Base-by-base conservation (phyloP, 2,888 invertebrate species). In the Lasius fuliginosus region DNA sequence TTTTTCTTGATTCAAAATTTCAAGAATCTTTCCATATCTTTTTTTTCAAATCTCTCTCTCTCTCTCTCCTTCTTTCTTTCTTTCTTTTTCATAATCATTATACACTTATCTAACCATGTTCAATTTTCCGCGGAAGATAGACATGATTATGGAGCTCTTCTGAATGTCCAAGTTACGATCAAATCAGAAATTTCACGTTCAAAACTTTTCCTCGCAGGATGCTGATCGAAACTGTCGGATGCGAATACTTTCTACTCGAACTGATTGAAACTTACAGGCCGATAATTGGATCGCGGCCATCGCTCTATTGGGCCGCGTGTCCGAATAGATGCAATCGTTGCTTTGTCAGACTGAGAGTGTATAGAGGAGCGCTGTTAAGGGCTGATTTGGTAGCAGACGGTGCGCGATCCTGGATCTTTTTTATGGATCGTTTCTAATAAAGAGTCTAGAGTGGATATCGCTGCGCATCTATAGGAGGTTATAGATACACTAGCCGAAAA, bases 191-290 rank as follows among this genome's bases (percentile, higher is more conserved):
- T 68, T 77, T 77, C n/a, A 18, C 40, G 56, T 68, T 77, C 30
- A n/a, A 68, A 77, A 77, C 56, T 77, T 77, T 40, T 23, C 68
- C 40, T 68, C 40, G 30, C 56, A 56, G 56, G 56, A 77, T 56
- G 56, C 49, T 77, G 77, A 77, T 77, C 68, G 40, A 65, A 68
- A 58, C 68, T 77, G 77, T 77, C 68, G 77, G 77, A 68, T 15
- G 77, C n/a, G 77, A 68, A 56, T 77, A 77, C 68, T 77, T 77
- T 77, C 56, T 56, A 40, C 77, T 56, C 56, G 40, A 68, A 68
- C 40, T 77, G 77, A 77, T 77, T 77, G 77, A 77, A 77, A 77
- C 53, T 77, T 77, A 77, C 76, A 77, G 68, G 68, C 77, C 68
- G 77, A 77, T 77, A 77, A 77, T 68, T 77, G 68, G 68, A 77